A percentile compares a stretch with the other conserved stretches of the same genome.
Evolutionary conservation across 2,797 vertebrate genomes (phyloP).

Genomic region (Catostomus latipinnis): DNA sequence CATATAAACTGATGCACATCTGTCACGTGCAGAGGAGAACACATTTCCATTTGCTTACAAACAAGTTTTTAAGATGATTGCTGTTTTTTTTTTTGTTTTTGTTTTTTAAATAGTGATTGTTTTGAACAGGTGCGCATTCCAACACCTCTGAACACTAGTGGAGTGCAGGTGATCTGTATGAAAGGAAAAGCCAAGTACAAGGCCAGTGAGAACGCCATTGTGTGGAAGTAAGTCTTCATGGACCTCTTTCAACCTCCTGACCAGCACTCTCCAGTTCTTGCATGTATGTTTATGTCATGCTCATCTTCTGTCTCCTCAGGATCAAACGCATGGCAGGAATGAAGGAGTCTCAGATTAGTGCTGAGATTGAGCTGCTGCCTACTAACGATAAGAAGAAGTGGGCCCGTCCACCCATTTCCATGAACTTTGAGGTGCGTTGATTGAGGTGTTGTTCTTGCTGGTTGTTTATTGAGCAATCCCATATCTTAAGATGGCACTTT

Average conservation of each 20-base stretch:
- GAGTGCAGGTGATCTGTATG: constrained; percentile 99
- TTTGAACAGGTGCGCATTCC: constrained; percentile 92
- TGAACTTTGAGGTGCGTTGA: constrained; percentile 96
- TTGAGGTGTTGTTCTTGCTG: not conserved
- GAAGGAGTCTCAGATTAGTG: constrained; percentile 99
- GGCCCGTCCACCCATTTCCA: constrained; percentile 98
- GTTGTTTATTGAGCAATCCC: not conserved
- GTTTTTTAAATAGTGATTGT: not conserved
- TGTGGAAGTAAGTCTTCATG: constrained; percentile 93
- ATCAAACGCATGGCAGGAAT: constrained; percentile 99
- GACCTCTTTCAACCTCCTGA: not conserved
- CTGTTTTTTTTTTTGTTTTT: not conserved
- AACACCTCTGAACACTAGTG: constrained; percentile 96
- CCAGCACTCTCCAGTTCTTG: not conserved
- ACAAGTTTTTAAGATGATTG: too few species aligned
- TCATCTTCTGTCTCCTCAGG: constrained; percentile 68
- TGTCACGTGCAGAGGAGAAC: not conserved
- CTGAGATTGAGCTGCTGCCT: constrained; percentile 95
- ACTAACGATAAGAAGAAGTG: constrained; percentile 99
- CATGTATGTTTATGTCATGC: not conserved
- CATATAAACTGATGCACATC: not conserved
- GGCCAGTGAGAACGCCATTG: constrained; percentile 99
- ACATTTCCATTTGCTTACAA: not conserved
- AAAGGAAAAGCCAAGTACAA: constrained; percentile 99
- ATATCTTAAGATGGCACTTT: not conserved